phyloP scores from a whole-genome alignment of 1,140 invertebrate species.

The Lasioglossum albipes region DNA sequence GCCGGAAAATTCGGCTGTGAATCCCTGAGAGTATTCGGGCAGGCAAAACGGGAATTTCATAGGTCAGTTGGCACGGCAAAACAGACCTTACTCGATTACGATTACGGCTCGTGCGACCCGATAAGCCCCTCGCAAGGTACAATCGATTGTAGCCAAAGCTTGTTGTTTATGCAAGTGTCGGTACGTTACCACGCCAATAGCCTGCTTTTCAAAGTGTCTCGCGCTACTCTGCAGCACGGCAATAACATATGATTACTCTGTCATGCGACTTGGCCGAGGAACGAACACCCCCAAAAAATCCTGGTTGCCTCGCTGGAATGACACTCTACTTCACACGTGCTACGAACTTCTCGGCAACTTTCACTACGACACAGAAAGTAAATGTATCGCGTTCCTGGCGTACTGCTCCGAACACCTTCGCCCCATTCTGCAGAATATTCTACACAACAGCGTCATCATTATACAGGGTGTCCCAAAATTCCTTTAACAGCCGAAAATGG shows the following conservation, averaged over 20 bases:
- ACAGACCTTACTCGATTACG: slow-evolving; percentile 3
- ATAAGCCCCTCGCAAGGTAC: slow-evolving; percentile 36
- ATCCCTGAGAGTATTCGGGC: neutral
- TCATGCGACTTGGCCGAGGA: slow-evolving; percentile 4
- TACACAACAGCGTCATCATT: neutral
- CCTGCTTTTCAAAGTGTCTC: slow-evolving; percentile 55
- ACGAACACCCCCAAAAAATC: neutral
- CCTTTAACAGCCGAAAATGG: no score
- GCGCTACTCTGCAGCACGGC: slow-evolving; percentile 32
- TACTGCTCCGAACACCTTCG: neutral
- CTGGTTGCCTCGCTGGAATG: neutral
- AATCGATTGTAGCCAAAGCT: slow-evolving; percentile 48
- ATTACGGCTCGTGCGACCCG: slow-evolving; percentile 13
- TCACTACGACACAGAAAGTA: neutral
- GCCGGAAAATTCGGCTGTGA: neutral
- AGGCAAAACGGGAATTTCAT: neutral
- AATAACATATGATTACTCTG: slow-evolving; percentile 22
- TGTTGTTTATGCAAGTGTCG: slow-evolving; percentile 58
- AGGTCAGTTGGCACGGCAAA: neutral
- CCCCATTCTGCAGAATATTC: neutral
- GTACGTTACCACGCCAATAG: slow-evolving; percentile 57
- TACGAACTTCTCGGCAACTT: slow-evolving; percentile 5
- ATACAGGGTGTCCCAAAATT: neutral
- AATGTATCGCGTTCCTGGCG: slow-evolving; percentile 2
- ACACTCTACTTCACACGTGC: slow-evolving; percentile 7